Evolutionary conservation across 2,113 vertebrate genomes (phyloP), one percentile per base, ranked within the genome.

Genomic region (Dicaeum eximium): DNA sequence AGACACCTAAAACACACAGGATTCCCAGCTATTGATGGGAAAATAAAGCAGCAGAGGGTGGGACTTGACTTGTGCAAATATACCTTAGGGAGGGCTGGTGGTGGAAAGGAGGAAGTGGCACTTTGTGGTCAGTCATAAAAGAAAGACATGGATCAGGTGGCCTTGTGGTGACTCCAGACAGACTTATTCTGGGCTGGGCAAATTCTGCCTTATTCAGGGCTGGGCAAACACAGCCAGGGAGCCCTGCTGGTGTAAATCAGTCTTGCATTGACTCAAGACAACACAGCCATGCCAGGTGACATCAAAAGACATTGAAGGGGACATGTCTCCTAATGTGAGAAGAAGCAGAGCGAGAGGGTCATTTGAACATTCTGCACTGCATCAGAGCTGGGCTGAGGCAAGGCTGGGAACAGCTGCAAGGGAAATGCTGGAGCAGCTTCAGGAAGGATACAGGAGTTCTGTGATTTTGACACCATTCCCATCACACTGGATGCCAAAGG

Each of bases 391-490:
- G 15, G 33, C 84, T 71, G 19, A 51, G 62, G 66, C 53, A 95
- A 95, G 31, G 75, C 84, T 8, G 1, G 40, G 48, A 91, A 80
- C 66, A 90, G 54, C 53, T 88, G 48, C 48, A 70, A 92, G 45
- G 66, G 74, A 96, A 93, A 85, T 91, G 66, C 85, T 88, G 84
- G 78, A 91, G 53, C 44, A 81, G 53, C 44, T 81, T 91, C 37
- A 71, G 45, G 60, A 61, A 86, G 25, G 11, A 91, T 78, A 17
- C 2, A 66, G 28, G 45, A 86, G 28, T 85, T 90, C 53, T 85
- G 31, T 28, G 28, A 37, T 73, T 81, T 60, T 75, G 31, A 81
- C 4, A 18, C 30, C 6, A 4, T 42, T 89, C 65, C 51, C 38
- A 84, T 27, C 33, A 77, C 7, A n/a, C 10, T 53, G 25, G 11